Conservation (phyloP, 2,888 invertebrate species). For the Axea sp. region DNA sequence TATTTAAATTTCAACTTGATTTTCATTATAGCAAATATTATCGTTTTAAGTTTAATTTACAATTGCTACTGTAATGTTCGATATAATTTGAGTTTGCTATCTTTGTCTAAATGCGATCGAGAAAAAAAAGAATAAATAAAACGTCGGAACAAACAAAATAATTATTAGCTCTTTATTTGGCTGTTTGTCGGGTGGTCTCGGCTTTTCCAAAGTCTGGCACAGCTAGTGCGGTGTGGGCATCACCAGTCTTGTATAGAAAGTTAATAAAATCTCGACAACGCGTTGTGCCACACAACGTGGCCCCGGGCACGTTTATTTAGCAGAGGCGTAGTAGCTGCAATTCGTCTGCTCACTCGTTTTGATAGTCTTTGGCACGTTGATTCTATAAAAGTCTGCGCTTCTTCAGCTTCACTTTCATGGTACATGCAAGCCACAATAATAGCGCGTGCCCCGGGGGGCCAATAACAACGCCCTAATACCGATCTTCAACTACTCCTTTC, state of each 20-base stretch:
- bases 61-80: no score
- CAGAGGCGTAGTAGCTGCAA: constrained; percentile 76
- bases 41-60: no score
- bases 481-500: constrained; percentile 54
- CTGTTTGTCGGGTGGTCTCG: constrained; percentile 72
- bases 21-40: no score
- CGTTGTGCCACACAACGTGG: constrained; percentile 66
- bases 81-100: constrained; percentile 3
- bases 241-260: constrained; percentile 74
- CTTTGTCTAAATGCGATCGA: constrained; percentile 1
- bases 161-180: constrained; percentile 78
- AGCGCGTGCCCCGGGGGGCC: constrained; percentile 75
- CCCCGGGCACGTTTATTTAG: constrained; percentile 76
- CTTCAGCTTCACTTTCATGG: constrained; percentile 71
- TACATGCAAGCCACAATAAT: constrained; percentile 74
- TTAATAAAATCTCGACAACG: constrained; percentile 79
- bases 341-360: constrained; percentile 61
- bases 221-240: constrained; percentile 53
- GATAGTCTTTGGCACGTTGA: constrained; percentile 70
- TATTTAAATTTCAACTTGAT: no score
- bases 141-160: constrained; percentile 71
- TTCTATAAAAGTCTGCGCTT: constrained; percentile 73
- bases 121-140: constrained; percentile 40
- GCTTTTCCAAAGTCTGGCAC: constrained; percentile 44
- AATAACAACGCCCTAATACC: constrained; percentile 74